Evolutionary conservation across 2,888 invertebrate genomes (phyloP), one percentile per base, ranked within the genome.

Genomic region (Leucoma salicis): DNA sequence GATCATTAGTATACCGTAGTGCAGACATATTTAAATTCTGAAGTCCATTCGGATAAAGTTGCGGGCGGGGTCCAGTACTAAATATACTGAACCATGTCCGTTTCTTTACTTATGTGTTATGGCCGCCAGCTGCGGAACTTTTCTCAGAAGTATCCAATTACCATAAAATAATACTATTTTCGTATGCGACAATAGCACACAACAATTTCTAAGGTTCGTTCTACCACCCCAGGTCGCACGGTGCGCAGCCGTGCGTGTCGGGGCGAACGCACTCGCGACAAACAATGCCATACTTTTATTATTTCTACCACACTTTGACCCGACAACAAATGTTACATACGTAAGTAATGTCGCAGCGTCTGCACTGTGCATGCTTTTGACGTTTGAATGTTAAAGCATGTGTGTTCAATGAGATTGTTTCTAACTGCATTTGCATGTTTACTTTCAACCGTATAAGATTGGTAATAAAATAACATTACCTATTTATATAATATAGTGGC

Each of bases 181-280:
- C 15, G 1, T 15, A 31, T n/a, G 16, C 15, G 31, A 31, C 31
- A 15, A n/a, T 31, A 31, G n/a, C 29, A 29, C 2, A 29, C 21
- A 31, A 15, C n/a, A 7, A 31, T 54, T 52, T 47, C 44, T 54
- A 50, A 47, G 53, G 54, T 54, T 46, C 45, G 54, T 54, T 46
- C 45, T 47, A 39, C 36, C 39, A 31, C 28, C 40, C 41, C 33
- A 34, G 42, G 44, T 74, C 74, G 42, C 73, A 71, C 74, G 74
- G 45, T 44, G 54, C 49, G 58, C 73, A 64, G 66, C 60, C 51
- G 66, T 69, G 74, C 72, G 66, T 70, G 71, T 64, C 74, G 75
- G 54, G 76, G 72, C 67, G 66, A 77, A 77, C 63, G 74, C 50
- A 73, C 60, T 42, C 65, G 55, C 63, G 46, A 61, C 63, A 72